Base-by-base conservation (phyloP, 2,113 vertebrate species). In the Osmerus mordax region DNA sequence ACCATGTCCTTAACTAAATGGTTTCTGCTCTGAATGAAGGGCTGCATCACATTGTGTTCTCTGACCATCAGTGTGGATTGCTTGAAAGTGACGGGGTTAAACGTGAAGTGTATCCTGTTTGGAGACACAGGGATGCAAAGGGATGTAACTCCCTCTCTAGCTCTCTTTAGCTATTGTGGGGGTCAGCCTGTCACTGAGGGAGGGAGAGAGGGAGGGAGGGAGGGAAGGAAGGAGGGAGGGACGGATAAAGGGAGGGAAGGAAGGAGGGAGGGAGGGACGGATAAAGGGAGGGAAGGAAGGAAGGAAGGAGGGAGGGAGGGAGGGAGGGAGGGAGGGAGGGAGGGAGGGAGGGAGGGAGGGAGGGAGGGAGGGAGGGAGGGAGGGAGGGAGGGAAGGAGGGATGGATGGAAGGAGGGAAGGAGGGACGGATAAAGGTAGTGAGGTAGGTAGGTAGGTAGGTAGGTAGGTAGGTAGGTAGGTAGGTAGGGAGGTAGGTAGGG, bases 341-440 rank as follows among this genome's bases (percentile, higher is more conserved):
- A 83, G 78, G 84, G 74, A 81, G n/a, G 63, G 82, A 86, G 80
- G 76, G 75, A 88, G 87, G 87, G 77, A 86, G 80, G 76, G 75
- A 88, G 87, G 87, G 77, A 73, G 81, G 81, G 7, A 83, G 78
- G 83, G 73, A 81, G n/a, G 60, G 82, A 86, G 80, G 76, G 74
- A 78, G 25, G 74, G 75, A 75, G 72, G 78, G 78, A 75, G 75
- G 78, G 77, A 55, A 67, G 63, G 18, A 9, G 3, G 60, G 82
- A 86, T 79, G 78, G 74, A 87, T 87, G 87, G 77, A 41, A 81
- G 81, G 18, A 9, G 3, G 60, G 82, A 86, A 80, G 78, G 74
- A 87, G 87, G 87, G 77, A 41, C 0, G 1, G 36, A 41, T 41
- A 6, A 6, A 78, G 25, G 74, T 74, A 75, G 72, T 77, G 78